Percentiles rank a stretch among this genome's conserved stretches.
Evolutionary conservation across 2,113 vertebrate genomes (phyloP).

Genomic region (Otolemur garnettii): DNA sequence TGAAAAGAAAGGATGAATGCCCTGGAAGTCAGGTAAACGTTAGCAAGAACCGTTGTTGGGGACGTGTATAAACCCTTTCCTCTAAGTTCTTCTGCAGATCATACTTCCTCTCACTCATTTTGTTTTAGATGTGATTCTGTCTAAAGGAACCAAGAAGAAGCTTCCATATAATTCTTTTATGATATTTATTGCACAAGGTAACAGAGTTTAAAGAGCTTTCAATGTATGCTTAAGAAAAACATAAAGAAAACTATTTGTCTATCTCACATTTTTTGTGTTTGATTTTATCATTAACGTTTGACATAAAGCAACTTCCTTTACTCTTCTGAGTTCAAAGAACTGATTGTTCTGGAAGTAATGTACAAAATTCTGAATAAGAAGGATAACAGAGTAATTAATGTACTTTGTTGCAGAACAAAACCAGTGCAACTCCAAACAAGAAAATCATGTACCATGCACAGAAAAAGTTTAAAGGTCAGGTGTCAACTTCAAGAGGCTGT

Average conservation of each 20-base stretch:
- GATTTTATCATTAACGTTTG: constrained; percentile 39
- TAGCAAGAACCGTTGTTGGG: neutral
- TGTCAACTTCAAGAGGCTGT: constrained; percentile 12
- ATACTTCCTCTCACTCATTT: neutral
- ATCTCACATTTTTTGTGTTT: neutral
- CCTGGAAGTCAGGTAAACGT: neutral
- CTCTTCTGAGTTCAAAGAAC: constrained; percentile 52
- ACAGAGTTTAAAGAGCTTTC: constrained; percentile 15
- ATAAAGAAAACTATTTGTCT: constrained; percentile 49
- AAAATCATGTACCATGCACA: neutral
- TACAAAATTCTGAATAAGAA: constrained; percentile 45
- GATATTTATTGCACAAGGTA: neutral
- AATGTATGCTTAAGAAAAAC: constrained; percentile 28
- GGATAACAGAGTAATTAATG: constrained; percentile 15
- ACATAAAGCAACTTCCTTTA: constrained; percentile 34
- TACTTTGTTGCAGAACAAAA: constrained; percentile 21
- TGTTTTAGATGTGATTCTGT: neutral
- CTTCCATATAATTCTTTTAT: neutral
- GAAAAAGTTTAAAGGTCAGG: constrained; percentile 38
- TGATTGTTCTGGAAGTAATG: constrained; percentile 22
- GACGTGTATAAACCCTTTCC: neutral
- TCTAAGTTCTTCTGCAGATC: neutral
- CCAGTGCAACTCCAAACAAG: neutral
- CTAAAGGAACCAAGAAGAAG: neutral
- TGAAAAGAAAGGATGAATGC: neutral